A percentile compares a stretch with the other conserved stretches of the same genome.
Conservation (phyloP, 2,797 vertebrate genomes). For the Adelosebastes latens region DNA sequence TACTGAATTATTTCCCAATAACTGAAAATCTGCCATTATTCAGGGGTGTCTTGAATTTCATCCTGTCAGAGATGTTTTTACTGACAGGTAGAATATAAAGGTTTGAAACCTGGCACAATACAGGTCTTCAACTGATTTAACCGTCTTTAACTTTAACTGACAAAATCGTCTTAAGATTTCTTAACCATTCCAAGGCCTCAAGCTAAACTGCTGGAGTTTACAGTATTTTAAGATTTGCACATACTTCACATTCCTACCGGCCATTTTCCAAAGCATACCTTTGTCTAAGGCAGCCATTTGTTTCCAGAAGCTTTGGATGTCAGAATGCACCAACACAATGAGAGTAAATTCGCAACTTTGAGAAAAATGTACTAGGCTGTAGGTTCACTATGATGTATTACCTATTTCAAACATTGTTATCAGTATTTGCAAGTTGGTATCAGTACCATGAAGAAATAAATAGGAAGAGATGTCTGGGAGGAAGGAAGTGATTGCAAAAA, state of each 20-base stretch:
- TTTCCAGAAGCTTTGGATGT: background rate
- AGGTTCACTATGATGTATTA: background rate
- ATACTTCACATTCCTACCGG: background rate
- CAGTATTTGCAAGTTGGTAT: background rate
- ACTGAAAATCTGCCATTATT: background rate
- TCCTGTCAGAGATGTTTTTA: background rate
- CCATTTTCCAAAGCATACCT: background rate
- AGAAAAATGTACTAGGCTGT: background rate
- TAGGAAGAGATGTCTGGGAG: background rate
- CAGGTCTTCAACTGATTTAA: background rate
- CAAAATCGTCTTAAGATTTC: background rate
- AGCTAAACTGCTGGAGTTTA: background rate
- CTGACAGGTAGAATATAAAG: background rate
- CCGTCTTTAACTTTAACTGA: too few relatives aligned
- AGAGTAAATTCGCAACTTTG: background rate
- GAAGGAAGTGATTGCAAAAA: conserved; percentile 39
- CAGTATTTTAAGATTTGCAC: background rate
- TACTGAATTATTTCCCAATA: background rate
- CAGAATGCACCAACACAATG: background rate
- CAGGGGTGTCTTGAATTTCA: background rate
- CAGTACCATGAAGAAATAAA: background rate
- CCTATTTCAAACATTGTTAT: background rate
- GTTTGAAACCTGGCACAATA: background rate
- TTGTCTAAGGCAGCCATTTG: background rate
- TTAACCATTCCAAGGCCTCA: background rate